Base-by-base conservation (phyloP, 2,113 vertebrate species). In the Podiceps cristatus region DNA sequence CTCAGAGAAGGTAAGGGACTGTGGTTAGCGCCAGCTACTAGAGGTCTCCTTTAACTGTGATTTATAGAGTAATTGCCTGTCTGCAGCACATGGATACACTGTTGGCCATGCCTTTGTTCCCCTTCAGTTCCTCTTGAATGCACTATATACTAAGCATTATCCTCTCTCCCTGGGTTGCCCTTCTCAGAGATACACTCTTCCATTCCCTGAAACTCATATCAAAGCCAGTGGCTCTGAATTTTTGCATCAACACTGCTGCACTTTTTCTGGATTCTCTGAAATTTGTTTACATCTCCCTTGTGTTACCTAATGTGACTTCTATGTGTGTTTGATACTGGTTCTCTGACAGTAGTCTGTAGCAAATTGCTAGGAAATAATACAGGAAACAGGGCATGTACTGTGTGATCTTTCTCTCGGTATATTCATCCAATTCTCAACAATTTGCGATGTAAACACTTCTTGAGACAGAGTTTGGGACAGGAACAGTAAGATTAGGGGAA, bases 11-110 rank as follows among this genome's bases (percentile, higher is more conserved):
- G 62, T 68, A 85, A 74, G 77, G 77, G 37, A 71, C 88, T 84
- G 68, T 72, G 86, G 76, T 80, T 90, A 91, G 68, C 69, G 63
- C 59, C 11, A 28, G 90, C 59, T 79, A 86, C 86, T 19, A 88
- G 79, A 94, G 75, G 68, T 95, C 82, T 94, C n/a, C 88, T 92
- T 93, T 97, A 95, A 92, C 86, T 77, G 90, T 95, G 94, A 97
- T 97, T 95, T 96, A 96, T 97, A 47, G 92, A 95, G 96, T 97
- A 96, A 97, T 95, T 94, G 92, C 90, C 92, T 94, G 88, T 93
- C 95, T 93, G 95, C 88, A 95, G 96, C 96, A 95, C 96, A 92
- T 74, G 95, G 90, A 86, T 90, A 97, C 94, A 59, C 92, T 83
- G 86, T 88, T 74, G 94, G 87, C 84, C 96, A 93, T 97, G 95